phyloP scores from a whole-genome alignment of 2,888 invertebrate genomes.

The Parasteatoda lunata region DNA sequence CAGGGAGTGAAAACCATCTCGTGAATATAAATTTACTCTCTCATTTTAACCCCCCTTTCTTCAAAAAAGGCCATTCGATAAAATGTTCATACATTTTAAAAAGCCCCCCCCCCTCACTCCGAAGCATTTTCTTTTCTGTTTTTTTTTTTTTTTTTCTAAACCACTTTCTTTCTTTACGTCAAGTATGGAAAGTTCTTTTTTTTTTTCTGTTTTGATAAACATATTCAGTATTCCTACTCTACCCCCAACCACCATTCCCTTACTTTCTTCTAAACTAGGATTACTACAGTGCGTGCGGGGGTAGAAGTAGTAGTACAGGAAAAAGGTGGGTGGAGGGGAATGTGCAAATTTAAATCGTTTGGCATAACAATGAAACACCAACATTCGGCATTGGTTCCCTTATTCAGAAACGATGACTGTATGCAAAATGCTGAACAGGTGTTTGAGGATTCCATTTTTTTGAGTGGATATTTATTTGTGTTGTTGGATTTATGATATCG shows the following conservation, averaged over 20 bases:
- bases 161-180: background rate
- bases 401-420: background rate
- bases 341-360: conserved; percentile 55
- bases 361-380: conserved; percentile 65
- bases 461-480: background rate
- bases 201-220: conserved; percentile 66
- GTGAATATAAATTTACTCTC: conserved; percentile 64
- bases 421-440: conserved; percentile 7
- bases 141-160: conserved; percentile 8
- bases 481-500: too few relatives aligned
- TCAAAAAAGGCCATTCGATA: conserved; percentile 61
- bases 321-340: conserved; percentile 2
- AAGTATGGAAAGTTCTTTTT: conserved; percentile 37
- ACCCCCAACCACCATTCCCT: background rate
- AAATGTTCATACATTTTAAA: conserved; percentile 69
- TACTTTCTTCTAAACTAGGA: conserved; percentile 51
- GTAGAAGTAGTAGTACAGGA: background rate
- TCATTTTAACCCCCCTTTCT: conserved; percentile 27
- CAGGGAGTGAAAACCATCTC: conserved; percentile 60
- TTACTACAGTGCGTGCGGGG: conserved; percentile 28
- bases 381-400: conserved; percentile 37
- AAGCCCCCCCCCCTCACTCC: conserved; percentile 36
- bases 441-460: background rate
- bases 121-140: conserved; percentile 9
- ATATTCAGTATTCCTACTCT: conserved; percentile 59